Conservation (phyloP, 1,140 invertebrate genomes). For the Meteorus sp. region DNA sequence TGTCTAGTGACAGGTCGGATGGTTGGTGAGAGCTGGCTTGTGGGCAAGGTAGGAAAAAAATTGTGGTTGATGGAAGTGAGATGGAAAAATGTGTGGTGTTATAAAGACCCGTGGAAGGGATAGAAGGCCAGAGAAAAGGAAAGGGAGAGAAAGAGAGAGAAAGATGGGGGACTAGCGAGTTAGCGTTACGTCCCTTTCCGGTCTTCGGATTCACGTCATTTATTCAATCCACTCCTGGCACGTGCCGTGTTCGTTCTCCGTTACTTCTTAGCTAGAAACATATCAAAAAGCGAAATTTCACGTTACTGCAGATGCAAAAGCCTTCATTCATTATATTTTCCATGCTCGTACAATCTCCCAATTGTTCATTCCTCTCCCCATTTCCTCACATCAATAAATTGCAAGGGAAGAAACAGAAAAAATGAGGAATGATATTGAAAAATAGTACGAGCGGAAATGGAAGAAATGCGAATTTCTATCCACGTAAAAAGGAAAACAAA, state of each 20-base stretch:
- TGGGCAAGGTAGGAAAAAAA: not conserved
- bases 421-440: not conserved
- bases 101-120: not conserved
- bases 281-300: conserved; percentile 53
- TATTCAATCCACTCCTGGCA: conserved; percentile 52
- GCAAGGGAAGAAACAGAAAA: not conserved
- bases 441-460: no score
- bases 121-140: conserved; percentile 16
- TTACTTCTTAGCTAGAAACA: conserved; percentile 55
- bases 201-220: conserved; percentile 58
- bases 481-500: not conserved
- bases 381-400: not conserved
- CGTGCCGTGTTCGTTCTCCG: conserved; percentile 49
- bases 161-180: conserved; percentile 43
- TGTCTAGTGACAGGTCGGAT: not conserved
- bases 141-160: conserved; percentile 33
- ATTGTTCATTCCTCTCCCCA: conserved; percentile 33
- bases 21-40: not conserved
- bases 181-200: conserved; percentile 56
- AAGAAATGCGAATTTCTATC: no score
- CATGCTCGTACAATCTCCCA: not conserved
- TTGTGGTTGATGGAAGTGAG: not conserved
- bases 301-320: conserved; percentile 54
- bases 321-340: conserved; percentile 37
- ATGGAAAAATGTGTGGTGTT: not conserved